These are phyloP conservation scores for Helicoverpa zea DNA, from an alignment of 1,140 invertebrate species.

Conservation along the genomic window DNA sequence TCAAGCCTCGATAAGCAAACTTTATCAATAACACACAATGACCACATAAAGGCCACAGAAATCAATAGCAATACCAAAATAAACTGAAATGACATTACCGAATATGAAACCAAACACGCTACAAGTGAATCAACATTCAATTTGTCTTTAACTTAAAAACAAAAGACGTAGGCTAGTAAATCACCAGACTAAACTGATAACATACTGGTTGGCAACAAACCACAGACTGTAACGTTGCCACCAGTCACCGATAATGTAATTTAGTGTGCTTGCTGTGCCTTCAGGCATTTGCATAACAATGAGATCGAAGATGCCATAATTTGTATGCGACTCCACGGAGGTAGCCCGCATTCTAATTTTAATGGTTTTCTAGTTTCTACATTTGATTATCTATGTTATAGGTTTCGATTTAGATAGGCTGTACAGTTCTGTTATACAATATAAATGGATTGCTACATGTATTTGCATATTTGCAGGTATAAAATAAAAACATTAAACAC, in stretches of 20 bases:
- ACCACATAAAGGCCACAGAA: no score
- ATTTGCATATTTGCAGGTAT: no score
- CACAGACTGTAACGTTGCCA: background rate
- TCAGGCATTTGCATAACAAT: conserved; percentile 53
- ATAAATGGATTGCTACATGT: no score
- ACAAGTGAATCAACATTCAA: background rate
- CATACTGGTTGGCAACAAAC: conserved; percentile 7
- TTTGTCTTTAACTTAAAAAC: background rate
- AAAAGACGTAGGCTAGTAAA: background rate
- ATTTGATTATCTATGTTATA: background rate
- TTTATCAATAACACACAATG: no score
- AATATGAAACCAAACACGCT: no score
- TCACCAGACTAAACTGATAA: background rate
- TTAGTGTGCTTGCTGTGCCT: conserved; percentile 44
- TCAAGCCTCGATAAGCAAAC: no score
- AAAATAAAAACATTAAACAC: no score
- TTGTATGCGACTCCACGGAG: conserved; percentile 48
- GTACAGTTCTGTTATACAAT: no score
- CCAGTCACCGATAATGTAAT: conserved; percentile 46
- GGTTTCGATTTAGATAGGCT: background rate
- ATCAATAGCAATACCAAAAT: no score
- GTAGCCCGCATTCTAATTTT: background rate
- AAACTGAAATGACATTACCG: no score
- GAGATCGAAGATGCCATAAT: conserved; percentile 51
- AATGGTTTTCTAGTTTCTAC: background rate